Percentiles rank a stretch among this genome's conserved stretches.
phyloP scores from a whole-genome alignment of 2,113 vertebrate species.

The Tragelaphus buxtoni region DNA sequence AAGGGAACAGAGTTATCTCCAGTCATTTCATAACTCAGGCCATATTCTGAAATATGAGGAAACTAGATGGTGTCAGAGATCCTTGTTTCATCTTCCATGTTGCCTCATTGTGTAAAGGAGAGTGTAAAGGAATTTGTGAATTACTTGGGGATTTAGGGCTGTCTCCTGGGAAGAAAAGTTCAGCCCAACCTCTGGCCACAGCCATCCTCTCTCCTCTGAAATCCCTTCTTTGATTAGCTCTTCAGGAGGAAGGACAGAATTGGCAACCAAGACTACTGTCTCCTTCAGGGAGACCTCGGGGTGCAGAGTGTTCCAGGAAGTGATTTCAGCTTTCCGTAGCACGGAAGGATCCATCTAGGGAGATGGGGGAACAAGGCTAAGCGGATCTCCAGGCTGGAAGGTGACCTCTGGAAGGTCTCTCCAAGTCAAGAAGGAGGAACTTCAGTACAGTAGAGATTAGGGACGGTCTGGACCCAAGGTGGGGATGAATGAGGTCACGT shows the following conservation, averaged over 20 bases:
- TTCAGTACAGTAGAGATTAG: background rate
- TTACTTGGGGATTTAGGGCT: background rate
- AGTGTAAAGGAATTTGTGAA: background rate
- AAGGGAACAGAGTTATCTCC: background rate
- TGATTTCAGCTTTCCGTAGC: background rate
- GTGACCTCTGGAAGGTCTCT: background rate
- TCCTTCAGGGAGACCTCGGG: background rate
- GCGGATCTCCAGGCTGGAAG: background rate
- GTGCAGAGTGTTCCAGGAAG: background rate
- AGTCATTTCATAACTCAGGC: background rate
- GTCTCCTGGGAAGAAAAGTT: background rate
- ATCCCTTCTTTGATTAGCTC: background rate
- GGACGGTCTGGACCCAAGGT: background rate
- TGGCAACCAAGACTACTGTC: background rate
- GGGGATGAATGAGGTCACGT: background rate
- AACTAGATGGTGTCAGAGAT: background rate
- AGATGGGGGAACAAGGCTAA: background rate
- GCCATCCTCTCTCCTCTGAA: background rate
- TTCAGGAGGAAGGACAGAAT: background rate
- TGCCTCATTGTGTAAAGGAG: background rate
- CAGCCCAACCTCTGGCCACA: background rate
- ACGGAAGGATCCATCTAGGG: background rate
- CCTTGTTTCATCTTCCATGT: background rate
- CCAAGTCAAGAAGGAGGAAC: background rate
- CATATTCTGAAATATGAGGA: background rate